Evolutionary conservation across 2,888 invertebrate species (phyloP).

Genomic region (Auanema sp.): DNA sequence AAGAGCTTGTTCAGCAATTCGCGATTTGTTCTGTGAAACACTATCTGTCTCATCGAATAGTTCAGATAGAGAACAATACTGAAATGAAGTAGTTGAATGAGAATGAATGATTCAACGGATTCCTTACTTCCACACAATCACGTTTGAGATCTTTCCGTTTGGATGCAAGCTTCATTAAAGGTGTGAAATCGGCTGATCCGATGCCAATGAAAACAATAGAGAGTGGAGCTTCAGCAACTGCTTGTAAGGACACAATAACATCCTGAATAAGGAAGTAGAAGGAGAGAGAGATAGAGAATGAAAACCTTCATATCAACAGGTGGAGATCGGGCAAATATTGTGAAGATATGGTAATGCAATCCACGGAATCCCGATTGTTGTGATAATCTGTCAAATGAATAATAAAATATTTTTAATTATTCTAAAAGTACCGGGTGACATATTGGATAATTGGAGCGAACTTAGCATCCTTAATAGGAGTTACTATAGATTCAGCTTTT

Average conservation of each 20-base stretch:
- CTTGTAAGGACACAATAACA: constrained; percentile 47
- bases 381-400: constrained; percentile 29
- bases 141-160: constrained; percentile 32
- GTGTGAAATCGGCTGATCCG: constrained; percentile 49
- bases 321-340: constrained; percentile 51
- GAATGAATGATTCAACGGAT: background rate
- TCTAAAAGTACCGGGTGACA: constrained; percentile 43
- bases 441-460: constrained; percentile 58
- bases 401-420: background rate
- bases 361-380: constrained; percentile 46
- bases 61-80: constrained; percentile 37
- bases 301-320: constrained; percentile 45
- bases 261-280: constrained; percentile 25
- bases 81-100: constrained; percentile 6
- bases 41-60: constrained; percentile 38
- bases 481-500: constrained; percentile 47
- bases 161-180: constrained; percentile 32
- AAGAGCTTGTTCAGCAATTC: constrained; percentile 38
- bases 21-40: constrained; percentile 32
- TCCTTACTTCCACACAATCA: constrained; percentile 26
- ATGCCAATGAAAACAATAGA: constrained; percentile 60
- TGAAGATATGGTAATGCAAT: constrained; percentile 54
- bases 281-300: background rate
- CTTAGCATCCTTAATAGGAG: constrained; percentile 54
- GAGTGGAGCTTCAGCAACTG: constrained; percentile 55